Evolutionary conservation across 1,140 invertebrate genomes (phyloP).

Genomic region (Trichonephila clavipes): DNA sequence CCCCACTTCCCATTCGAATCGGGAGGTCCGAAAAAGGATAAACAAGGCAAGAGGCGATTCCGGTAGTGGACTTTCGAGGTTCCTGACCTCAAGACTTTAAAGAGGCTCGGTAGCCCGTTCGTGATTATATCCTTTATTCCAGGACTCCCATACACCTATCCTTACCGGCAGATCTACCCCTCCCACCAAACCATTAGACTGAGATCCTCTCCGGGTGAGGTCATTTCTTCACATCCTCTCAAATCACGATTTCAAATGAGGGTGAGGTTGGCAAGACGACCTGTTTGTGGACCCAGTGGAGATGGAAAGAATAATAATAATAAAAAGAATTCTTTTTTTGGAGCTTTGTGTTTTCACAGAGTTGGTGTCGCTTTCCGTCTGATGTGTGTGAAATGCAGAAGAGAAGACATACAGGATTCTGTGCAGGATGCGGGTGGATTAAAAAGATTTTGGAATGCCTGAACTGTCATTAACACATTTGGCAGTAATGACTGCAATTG

Average conservation of each 20-base stretch:
- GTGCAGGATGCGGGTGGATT: background rate
- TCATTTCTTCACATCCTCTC: constrained; percentile 64
- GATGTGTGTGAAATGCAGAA: background rate
- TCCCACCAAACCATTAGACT: constrained; percentile 60
- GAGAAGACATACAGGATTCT: background rate
- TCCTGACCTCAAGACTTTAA: constrained; percentile 51
- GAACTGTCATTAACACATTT: too few relatives aligned
- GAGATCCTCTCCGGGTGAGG: constrained; percentile 54
- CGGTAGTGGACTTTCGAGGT: constrained; percentile 63
- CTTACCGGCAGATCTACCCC: constrained; percentile 49
- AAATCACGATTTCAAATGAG: constrained; percentile 65
- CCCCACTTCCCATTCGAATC: background rate
- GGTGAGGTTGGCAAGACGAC: constrained; percentile 42
- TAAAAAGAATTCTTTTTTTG: background rate
- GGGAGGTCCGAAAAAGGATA: background rate
- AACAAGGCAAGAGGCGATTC: constrained; percentile 35
- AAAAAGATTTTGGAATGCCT: background rate
- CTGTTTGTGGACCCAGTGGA: background rate
- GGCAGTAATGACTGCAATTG: too few relatives aligned
- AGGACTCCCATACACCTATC: constrained; percentile 59
- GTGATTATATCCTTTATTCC: constrained; percentile 74
- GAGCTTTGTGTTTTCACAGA: background rate
- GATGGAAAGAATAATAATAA: background rate
- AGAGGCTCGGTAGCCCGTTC: constrained; percentile 69
- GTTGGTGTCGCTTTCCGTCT: background rate